Percentiles rank a stretch among this genome's conserved stretches.
Evolutionary conservation across 64 coral and sea anemone species (phyloP).

Genomic region (Cladopsammia gracilis): DNA sequence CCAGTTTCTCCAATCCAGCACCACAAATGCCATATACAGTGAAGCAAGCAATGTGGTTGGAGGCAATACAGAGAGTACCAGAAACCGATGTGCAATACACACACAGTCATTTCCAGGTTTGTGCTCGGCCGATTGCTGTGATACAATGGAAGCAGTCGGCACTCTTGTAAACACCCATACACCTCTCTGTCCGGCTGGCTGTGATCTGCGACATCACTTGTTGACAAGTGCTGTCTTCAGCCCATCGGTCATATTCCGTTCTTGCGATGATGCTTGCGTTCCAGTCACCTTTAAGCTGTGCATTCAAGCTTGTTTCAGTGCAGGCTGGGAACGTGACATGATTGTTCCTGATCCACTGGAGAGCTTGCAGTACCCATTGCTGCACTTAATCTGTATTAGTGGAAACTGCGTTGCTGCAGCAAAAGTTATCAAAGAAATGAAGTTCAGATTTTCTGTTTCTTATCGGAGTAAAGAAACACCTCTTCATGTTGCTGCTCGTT

Average conservation of each 20-base stretch:
- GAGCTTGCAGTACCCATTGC: background rate
- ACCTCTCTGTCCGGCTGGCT: background rate
- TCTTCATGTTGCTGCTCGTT: slow-evolving; percentile 1
- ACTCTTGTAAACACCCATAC: background rate
- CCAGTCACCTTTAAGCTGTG: background rate
- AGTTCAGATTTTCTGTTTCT: background rate
- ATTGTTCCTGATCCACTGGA: slow-evolving; percentile 4
- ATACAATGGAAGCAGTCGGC: background rate
- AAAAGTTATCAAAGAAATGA: background rate
- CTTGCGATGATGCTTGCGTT: background rate
- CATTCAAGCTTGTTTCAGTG: background rate
- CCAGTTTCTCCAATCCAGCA: background rate
- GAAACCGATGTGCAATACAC: background rate
- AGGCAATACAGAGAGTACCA: background rate
- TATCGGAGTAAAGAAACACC: background rate
- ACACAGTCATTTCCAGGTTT: slow-evolving; percentile 1
- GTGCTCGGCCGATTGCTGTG: background rate
- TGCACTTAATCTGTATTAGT: slow-evolving; percentile 11
- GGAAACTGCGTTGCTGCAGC: background rate
- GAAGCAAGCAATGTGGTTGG: background rate
- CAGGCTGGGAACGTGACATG: background rate
- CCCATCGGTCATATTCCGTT: background rate
- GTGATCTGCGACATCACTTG: slow-evolving; percentile 26
- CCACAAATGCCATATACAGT: background rate
- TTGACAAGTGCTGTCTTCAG: slow-evolving; percentile 9